Percentiles rank a stretch among this genome's conserved stretches.
Conservation (phyloP, 1,140 invertebrate species). For the Dendroctonus ponderosae region DNA sequence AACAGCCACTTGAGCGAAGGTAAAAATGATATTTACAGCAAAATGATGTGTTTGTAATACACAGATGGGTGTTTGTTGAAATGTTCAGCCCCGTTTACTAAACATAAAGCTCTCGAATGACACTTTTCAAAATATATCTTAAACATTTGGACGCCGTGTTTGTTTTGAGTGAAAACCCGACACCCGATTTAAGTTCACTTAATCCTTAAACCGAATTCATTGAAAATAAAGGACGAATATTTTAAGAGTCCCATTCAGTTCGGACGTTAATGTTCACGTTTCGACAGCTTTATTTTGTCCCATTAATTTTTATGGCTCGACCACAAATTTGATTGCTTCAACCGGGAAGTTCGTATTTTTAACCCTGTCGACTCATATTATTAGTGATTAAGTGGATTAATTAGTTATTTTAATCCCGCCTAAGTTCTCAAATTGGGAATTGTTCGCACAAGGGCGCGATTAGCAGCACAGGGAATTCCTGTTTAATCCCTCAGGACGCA, state of each 20-base stretch:
- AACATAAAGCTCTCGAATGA: slow-evolving; percentile 48
- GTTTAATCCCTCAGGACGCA: no score
- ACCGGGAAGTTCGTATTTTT: background rate
- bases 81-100: slow-evolving; percentile 44
- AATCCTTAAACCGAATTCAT: slow-evolving; percentile 33
- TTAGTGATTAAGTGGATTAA: no score
- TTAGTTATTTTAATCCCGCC: no score
- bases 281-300: slow-evolving; percentile 37
- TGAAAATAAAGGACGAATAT: slow-evolving; percentile 28
- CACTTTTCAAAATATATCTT: slow-evolving; percentile 48
- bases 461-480: no score
- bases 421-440: no score
- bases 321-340: background rate
- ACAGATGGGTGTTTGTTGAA: slow-evolving; percentile 46
- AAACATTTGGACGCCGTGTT: slow-evolving; percentile 43
- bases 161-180: slow-evolving; percentile 40
- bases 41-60: slow-evolving; percentile 42
- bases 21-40: no score
- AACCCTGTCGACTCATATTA: no score
- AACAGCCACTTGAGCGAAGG: no score
- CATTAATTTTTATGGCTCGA: slow-evolving; percentile 32
- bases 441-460: no score
- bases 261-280: slow-evolving; percentile 34
- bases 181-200: slow-evolving; percentile 36
- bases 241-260: slow-evolving; percentile 33